Evolutionary conservation across 2,797 vertebrate species (phyloP).

Genomic region (Darevskia nairensis): DNA sequence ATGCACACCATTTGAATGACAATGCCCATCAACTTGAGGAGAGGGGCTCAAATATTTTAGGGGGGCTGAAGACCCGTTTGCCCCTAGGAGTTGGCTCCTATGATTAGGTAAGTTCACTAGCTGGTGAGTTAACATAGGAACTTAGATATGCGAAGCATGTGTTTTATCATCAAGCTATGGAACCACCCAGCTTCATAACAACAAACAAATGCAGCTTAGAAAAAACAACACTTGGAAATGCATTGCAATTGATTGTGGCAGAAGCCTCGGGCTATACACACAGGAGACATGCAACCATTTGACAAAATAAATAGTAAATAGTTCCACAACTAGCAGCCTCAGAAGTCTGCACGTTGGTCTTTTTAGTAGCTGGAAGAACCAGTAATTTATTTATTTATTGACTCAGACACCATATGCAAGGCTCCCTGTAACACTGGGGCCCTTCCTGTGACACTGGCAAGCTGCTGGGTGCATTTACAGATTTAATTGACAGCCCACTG

Average conservation of each 20-base stretch:
- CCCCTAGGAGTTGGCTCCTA: no score
- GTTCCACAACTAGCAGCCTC: background rate
- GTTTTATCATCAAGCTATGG: background rate
- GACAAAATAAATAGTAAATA: slow-evolving; percentile 21
- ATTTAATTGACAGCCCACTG: background rate
- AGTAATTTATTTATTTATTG: no score
- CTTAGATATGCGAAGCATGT: background rate
- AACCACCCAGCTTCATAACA: background rate
- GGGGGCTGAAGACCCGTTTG: no score
- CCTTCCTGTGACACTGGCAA: background rate
- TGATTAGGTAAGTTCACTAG: background rate
- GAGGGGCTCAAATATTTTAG: no score
- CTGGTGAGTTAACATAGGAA: background rate
- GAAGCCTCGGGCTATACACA: background rate
- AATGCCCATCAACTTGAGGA: no score
- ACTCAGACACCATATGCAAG: background rate
- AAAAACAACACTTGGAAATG: slow-evolving; percentile 1
- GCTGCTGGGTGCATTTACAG: background rate
- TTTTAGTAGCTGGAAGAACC: background rate
- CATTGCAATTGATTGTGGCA: slow-evolving; percentile 5
- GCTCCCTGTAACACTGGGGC: background rate
- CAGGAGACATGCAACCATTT: background rate
- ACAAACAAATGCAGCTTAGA: background rate
- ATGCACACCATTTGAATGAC: no score
- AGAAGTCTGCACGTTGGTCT: background rate